Conservation (phyloP, 2,797 vertebrate genomes). For the Microctenopoma lineatum region DNA sequence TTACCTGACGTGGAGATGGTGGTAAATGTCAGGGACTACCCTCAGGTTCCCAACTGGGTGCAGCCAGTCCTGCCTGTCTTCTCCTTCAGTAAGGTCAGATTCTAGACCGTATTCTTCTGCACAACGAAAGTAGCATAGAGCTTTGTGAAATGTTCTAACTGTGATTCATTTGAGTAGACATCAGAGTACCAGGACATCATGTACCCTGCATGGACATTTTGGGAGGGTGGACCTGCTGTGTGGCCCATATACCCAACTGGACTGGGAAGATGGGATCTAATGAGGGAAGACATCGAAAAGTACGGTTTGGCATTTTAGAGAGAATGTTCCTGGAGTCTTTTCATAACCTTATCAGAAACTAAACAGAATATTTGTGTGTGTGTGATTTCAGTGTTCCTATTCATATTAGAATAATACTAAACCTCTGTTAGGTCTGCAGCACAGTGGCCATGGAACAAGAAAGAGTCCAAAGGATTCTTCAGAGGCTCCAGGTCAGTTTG, state of each 20-base stretch:
- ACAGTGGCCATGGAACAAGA: constrained; percentile 94
- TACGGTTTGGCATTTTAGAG: constrained; percentile 52
- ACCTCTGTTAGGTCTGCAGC: constrained; percentile 85
- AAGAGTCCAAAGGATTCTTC: constrained; percentile 93
- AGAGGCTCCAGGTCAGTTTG: constrained; percentile 91
- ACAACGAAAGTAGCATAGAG: neutral
- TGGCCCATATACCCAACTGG: constrained; percentile 99
- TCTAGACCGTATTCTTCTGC: neutral
- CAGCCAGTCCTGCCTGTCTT: constrained; percentile 89
- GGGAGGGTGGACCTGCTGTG: constrained; percentile 98
- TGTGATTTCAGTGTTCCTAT: neutral
- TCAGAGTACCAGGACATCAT: constrained; percentile 95
- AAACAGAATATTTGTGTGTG: too few relatives aligned
- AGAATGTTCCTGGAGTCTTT: too few relatives aligned
- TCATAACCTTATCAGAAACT: too few relatives aligned
- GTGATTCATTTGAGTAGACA: constrained; percentile 80
- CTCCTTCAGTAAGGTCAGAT: constrained; percentile 97
- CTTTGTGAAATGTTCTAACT: neutral
- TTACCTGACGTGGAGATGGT: constrained; percentile 95
- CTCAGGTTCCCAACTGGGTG: constrained; percentile 93
- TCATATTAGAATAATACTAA: neutral
- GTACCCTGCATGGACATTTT: constrained; percentile 99
- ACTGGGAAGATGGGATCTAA: constrained; percentile 96
- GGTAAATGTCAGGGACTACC: constrained; percentile 97
- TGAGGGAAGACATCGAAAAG: constrained; percentile 92